These are phyloP conservation scores for Acanthurus tractus DNA, from an alignment of 2,797 vertebrate species.

Conservation along the genomic window DNA sequence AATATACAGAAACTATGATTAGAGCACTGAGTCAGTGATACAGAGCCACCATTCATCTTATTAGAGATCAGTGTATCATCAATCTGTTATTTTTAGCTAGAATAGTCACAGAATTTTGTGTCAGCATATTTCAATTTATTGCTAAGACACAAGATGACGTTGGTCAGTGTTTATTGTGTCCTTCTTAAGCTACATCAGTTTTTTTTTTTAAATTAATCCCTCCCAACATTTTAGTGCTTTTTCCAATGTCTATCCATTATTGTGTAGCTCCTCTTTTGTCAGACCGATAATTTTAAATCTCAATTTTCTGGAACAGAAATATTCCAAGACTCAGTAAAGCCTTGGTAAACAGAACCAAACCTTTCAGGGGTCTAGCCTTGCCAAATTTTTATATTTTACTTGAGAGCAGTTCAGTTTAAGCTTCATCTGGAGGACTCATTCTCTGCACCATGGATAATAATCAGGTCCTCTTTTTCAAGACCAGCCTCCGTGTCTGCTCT, in stretches of 20 bases:
- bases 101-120: too few species aligned
- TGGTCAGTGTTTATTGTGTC: background rate
- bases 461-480: background rate
- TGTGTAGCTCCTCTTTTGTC: background rate
- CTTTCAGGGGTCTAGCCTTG: background rate
- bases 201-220: too few species aligned
- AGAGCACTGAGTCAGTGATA: too few species aligned
- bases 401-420: background rate
- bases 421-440: background rate
- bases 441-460: background rate
- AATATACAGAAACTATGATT: too few species aligned
- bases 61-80: too few species aligned
- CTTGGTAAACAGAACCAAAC: background rate
- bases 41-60: too few species aligned
- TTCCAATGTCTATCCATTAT: background rate
- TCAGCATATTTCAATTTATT: background rate
- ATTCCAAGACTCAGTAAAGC: background rate
- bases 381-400: background rate
- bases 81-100: too few species aligned
- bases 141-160: background rate
- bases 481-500: background rate
- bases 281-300: background rate
- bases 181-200: too few species aligned
- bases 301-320: background rate
- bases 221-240: background rate